phyloP scores from a whole-genome alignment of 2,888 invertebrate species.

The Eristalis arbustorum region DNA sequence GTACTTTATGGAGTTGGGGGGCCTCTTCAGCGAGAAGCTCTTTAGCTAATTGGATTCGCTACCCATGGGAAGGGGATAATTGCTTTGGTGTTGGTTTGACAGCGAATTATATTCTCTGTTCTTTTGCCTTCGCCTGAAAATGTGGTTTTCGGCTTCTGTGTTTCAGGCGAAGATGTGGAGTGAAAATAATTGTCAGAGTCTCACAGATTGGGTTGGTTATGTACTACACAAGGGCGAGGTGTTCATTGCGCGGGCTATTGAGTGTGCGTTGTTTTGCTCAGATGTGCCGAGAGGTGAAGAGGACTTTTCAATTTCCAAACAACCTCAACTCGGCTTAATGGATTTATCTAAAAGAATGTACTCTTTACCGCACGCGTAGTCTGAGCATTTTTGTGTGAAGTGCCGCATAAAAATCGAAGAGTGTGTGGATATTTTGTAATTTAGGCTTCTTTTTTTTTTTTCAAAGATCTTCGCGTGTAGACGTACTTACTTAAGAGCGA shows the following conservation, averaged over 20 bases:
- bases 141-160: not conserved
- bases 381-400: not conserved
- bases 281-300: not conserved
- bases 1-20: constrained; percentile 7
- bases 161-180: not conserved
- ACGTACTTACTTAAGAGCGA: too few relatives aligned
- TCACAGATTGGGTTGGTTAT: not conserved
- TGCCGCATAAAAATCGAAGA: not conserved
- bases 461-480: too few relatives aligned
- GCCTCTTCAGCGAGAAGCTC: not conserved
- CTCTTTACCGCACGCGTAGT: not conserved
- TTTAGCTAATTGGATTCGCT: not conserved
- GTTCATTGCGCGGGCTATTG: not conserved
- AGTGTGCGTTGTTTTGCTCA: not conserved
- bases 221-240: not conserved
- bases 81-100: not conserved
- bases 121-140: not conserved
- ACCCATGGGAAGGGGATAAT: not conserved
- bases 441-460: too few relatives aligned
- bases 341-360: not conserved
- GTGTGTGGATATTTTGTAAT: not conserved
- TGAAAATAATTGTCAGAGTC: not conserved
- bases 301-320: not conserved
- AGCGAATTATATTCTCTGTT: not conserved
- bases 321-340: not conserved